These are phyloP conservation scores for Orius insidiosus DNA, from an alignment of 1,140 invertebrate species.

Conservation along the genomic window DNA sequence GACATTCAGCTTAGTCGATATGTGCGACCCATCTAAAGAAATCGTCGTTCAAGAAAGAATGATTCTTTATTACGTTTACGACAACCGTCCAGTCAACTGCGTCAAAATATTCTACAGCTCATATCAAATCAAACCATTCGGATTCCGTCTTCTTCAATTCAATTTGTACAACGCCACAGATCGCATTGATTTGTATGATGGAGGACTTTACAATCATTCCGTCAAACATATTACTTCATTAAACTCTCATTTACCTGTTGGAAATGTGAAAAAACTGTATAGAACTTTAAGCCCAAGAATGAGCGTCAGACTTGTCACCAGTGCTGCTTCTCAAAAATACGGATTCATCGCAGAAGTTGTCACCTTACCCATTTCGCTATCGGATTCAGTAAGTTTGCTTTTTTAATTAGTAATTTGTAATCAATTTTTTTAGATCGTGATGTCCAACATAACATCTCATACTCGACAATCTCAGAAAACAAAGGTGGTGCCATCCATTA, in stretches of 20 bases:
- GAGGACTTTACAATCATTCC: constrained; percentile 65
- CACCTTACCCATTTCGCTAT: constrained; percentile 82
- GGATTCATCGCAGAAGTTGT: constrained; percentile 97
- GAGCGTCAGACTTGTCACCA: constrained; percentile 82
- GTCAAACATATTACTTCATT: constrained; percentile 47
- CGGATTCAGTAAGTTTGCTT: constrained; percentile 65
- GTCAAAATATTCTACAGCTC: constrained; percentile 90
- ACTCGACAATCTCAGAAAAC: constrained; percentile 67
- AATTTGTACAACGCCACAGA: constrained; percentile 90
- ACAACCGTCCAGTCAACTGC: constrained; percentile 88
- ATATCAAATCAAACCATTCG: constrained; percentile 67
- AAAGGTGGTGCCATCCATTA: constrained; percentile 76
- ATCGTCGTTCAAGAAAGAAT: constrained; percentile 78
- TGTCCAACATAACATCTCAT: constrained; percentile 78
- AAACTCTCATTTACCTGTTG: constrained; percentile 48
- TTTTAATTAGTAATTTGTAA: neutral
- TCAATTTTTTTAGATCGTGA: constrained; percentile 57
- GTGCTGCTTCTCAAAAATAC: constrained; percentile 77
- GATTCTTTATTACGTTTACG: constrained; percentile 92
- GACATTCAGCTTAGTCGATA: constrained; percentile 88
- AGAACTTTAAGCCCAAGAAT: constrained; percentile 59
- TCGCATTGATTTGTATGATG: constrained; percentile 75
- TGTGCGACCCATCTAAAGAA: constrained; percentile 88
- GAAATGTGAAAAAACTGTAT: constrained; percentile 56
- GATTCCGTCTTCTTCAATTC: constrained; percentile 78